phyloP scores from a whole-genome alignment of 2,113 vertebrate genomes.

The Semnornis frantzii region DNA sequence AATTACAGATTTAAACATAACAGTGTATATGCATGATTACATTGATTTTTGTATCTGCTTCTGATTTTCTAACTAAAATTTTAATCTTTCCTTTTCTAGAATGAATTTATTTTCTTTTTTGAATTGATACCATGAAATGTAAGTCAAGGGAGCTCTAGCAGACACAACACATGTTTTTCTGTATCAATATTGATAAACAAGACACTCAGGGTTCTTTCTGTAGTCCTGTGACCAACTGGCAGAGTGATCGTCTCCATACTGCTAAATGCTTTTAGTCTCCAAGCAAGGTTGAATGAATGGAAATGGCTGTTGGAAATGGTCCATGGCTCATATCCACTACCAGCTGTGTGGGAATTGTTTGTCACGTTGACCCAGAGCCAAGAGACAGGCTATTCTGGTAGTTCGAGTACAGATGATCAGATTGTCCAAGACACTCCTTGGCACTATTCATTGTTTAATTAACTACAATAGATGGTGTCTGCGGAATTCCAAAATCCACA shows the following conservation, averaged over 20 bases:
- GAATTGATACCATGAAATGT: background rate
- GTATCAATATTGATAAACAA: background rate
- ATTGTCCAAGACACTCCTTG: background rate
- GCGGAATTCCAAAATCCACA: background rate
- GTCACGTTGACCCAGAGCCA: rapidly evolving
- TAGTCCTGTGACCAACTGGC: background rate
- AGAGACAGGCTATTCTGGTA: background rate
- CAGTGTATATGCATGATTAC: background rate
- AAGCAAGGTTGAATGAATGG: background rate
- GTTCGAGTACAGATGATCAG: background rate
- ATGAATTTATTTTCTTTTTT: background rate
- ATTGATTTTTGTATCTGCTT: background rate
- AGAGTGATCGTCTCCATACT: background rate
- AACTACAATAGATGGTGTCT: background rate
- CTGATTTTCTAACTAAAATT: background rate
- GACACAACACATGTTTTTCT: background rate
- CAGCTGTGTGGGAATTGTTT: background rate
- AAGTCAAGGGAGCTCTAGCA: background rate
- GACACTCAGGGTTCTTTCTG: background rate
- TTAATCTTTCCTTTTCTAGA: background rate
- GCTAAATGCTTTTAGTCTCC: background rate
- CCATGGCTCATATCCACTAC: background rate
- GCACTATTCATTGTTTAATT: background rate
- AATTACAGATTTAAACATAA: background rate
- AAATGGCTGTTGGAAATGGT: background rate